phyloP scores from a whole-genome alignment of 1,140 invertebrate genomes.

The Vanessa atalanta region DNA sequence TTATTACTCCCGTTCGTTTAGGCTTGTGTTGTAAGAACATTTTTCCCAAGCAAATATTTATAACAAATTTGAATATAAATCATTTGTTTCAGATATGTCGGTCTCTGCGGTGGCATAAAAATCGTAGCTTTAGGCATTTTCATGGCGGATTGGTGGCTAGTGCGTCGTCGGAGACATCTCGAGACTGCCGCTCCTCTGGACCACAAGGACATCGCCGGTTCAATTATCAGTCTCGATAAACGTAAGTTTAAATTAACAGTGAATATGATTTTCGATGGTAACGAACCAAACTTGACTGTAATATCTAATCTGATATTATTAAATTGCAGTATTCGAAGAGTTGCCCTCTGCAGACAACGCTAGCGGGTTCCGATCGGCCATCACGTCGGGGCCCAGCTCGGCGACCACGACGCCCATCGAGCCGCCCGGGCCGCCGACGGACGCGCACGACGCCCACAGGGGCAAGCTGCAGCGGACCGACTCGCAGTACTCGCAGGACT shows the following conservation, averaged over 20 bases:
- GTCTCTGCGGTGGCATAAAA: conserved; percentile 94
- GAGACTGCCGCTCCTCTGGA: conserved; percentile 87
- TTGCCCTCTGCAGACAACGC: conserved; percentile 80
- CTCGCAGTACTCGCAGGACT: conserved; percentile 75
- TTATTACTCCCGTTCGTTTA: background rate
- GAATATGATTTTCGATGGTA: background rate
- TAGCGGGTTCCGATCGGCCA: conserved; percentile 70
- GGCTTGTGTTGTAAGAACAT: background rate
- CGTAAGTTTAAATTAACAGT: conserved; percentile 78
- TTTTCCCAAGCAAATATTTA: background rate
- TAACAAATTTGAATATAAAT: background rate
- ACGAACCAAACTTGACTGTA: background rate
- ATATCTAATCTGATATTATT: background rate
- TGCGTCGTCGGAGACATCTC: conserved; percentile 88
- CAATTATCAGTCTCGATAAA: conserved; percentile 94
- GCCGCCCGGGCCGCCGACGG: conserved; percentile 40
- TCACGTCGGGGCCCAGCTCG: conserved; percentile 71
- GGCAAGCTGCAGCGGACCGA: conserved; percentile 69
- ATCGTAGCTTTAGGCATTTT: conserved; percentile 92
- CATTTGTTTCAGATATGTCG: conserved; percentile 87
- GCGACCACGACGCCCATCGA: conserved; percentile 71
- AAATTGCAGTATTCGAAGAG: conserved; percentile 84
- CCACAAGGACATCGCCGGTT: conserved; percentile 89
- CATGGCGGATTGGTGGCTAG: conserved; percentile 92
- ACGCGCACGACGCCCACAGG: conserved; percentile 43